phyloP scores from a whole-genome alignment of 2,113 vertebrate genomes.

The Promerops cafer region DNA sequence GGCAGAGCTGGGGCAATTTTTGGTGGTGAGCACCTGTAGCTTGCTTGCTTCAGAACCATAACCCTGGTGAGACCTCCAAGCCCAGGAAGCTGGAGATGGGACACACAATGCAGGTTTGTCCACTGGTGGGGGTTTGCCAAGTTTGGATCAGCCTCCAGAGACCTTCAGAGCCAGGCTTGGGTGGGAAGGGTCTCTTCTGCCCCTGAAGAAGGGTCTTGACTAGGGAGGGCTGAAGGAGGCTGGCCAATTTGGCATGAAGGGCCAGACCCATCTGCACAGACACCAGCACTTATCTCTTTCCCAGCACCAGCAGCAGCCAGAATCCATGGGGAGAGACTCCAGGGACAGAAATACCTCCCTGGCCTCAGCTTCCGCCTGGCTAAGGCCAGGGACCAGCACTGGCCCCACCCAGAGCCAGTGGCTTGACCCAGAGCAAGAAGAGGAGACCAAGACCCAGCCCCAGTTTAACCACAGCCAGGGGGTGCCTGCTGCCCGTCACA shows the following conservation, averaged over 20 bases:
- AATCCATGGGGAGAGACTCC: fast-evolving
- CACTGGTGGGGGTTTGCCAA: not conserved
- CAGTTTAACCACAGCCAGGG: not conserved
- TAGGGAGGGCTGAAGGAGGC: not conserved
- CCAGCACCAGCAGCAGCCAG: not conserved
- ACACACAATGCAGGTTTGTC: not conserved
- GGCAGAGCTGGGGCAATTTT: not conserved
- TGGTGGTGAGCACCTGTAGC: not conserved
- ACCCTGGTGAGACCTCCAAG: not conserved
- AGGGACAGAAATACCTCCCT: not conserved
- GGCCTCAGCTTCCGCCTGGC: not conserved
- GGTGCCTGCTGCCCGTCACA: not conserved
- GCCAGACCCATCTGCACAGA: not conserved
- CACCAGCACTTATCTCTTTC: not conserved
- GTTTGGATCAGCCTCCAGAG: not conserved
- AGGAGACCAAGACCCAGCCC: not conserved
- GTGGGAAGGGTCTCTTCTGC: not conserved
- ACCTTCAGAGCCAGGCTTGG: not conserved
- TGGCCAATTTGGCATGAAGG: not conserved
- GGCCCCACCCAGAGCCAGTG: fast-evolving
- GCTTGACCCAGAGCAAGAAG: not conserved
- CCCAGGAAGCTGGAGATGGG: not conserved
- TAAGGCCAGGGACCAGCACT: not conserved
- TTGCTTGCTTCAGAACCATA: not conserved
- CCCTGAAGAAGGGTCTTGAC: not conserved